Evolutionary conservation across 2,797 vertebrate genomes (phyloP).

Genomic region (Pseudomugil gertrudae): DNA sequence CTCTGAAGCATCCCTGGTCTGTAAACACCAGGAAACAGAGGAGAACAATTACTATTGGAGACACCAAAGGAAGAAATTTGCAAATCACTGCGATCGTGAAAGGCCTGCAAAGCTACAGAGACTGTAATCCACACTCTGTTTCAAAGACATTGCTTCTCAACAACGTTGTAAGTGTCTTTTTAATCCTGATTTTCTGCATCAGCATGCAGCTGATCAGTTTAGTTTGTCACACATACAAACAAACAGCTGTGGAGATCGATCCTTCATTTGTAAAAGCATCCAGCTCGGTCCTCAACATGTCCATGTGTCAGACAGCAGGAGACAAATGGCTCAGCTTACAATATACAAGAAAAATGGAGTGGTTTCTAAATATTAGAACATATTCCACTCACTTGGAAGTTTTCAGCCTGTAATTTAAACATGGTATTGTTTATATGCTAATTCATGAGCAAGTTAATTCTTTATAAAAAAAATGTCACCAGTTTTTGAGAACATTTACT

Average conservation of each 20-base stretch:
- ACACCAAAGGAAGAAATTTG: not conserved
- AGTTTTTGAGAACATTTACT: not conserved
- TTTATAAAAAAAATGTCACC: not conserved
- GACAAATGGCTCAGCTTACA: not conserved
- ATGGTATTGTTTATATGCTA: no score
- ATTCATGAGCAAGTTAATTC: not conserved
- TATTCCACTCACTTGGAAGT: not conserved
- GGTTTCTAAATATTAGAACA: not conserved
- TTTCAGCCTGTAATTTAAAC: not conserved
- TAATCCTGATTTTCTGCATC: not conserved
- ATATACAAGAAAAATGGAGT: not conserved
- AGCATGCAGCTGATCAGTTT: not conserved
- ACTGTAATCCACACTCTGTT: not conserved
- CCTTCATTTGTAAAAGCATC: not conserved
- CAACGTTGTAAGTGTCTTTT: not conserved
- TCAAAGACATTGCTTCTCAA: not conserved
- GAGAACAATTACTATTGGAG: not conserved
- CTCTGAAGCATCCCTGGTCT: not conserved
- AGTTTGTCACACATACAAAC: not conserved
- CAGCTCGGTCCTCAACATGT: no score
- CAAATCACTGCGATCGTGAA: not conserved
- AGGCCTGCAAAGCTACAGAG: not conserved
- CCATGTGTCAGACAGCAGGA: not conserved
- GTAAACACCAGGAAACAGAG: not conserved
- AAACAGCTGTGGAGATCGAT: not conserved